Percentiles rank a stretch among this genome's conserved stretches.
Conservation (phyloP, 1,140 invertebrate species). For the Nixonia krombeini region DNA sequence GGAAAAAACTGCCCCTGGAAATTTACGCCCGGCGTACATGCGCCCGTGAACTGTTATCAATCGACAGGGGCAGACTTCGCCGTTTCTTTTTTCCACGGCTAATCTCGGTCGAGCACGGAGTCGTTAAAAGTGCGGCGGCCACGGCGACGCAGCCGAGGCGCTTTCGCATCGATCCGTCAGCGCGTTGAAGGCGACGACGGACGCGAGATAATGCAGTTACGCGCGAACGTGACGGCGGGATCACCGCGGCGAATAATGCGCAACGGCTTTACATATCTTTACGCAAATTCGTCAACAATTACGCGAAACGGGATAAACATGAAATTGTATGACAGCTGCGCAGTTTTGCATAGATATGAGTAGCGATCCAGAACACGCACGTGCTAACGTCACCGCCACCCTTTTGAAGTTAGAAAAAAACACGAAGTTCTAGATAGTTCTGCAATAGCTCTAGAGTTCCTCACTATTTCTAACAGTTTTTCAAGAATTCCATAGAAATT, state of each 20-base stretch:
- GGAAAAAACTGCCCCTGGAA: slow-evolving; percentile 22
- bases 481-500: too few species aligned
- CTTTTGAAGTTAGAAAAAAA: background rate
- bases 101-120: slow-evolving; percentile 28
- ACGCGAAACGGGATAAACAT: slow-evolving; percentile 1
- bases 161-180: slow-evolving; percentile 37
- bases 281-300: too few species aligned
- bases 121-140: slow-evolving; percentile 33
- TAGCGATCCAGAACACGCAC: too few species aligned
- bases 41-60: slow-evolving; percentile 38
- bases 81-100: slow-evolving; percentile 23
- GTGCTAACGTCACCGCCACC: too few species aligned
- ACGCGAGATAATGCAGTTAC: slow-evolving; percentile 40
- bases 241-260: slow-evolving; percentile 25
- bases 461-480: too few species aligned
- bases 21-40: slow-evolving; percentile 29
- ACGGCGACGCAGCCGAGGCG: slow-evolving; percentile 16
- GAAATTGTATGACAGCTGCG: background rate
- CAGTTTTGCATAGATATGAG: too few species aligned
- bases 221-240: slow-evolving; percentile 31
- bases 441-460: too few species aligned
- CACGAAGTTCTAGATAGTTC: too few species aligned
- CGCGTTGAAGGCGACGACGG: too few species aligned
- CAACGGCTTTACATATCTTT: slow-evolving; percentile 36
- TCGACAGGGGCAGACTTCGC: slow-evolving; percentile 34